phyloP scores from a whole-genome alignment of 2,797 vertebrate genomes.

The Coreius guichenoti region DNA sequence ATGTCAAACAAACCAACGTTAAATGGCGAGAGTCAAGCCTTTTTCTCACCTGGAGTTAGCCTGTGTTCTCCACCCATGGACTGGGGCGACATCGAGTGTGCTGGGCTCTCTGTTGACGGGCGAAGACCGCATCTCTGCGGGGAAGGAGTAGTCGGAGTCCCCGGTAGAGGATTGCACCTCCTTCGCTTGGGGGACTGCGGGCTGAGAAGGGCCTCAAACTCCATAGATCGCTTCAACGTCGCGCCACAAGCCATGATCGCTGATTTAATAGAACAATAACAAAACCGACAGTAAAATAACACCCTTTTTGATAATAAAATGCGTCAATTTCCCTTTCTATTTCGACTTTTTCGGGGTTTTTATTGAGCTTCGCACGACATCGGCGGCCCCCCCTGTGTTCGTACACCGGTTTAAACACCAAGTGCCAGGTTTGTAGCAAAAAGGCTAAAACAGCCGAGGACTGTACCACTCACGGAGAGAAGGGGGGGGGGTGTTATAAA shows the following conservation, averaged over 20 bases:
- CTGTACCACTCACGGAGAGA: slow-evolving; percentile 65
- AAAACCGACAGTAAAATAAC: neutral
- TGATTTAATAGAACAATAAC: slow-evolving; percentile 34
- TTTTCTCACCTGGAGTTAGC: slow-evolving; percentile 83
- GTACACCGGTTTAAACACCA: slow-evolving; percentile 72
- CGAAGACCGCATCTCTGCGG: slow-evolving; percentile 86
- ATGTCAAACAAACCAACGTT: slow-evolving; percentile 71
- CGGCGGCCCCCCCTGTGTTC: slow-evolving; percentile 65
- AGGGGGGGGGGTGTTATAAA: slow-evolving; percentile 49
- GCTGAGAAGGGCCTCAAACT: slow-evolving; percentile 91
- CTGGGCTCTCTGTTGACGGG: slow-evolving; percentile 77
- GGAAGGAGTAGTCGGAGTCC: slow-evolving; percentile 81
- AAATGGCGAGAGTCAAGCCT: slow-evolving; percentile 40
- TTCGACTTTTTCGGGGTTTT: slow-evolving; percentile 27
- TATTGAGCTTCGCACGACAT: slow-evolving; percentile 35
- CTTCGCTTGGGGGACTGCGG: slow-evolving; percentile 90
- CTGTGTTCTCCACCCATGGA: slow-evolving; percentile 79
- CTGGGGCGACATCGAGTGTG: slow-evolving; percentile 77
- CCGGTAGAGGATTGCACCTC: slow-evolving; percentile 87
- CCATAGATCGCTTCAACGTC: slow-evolving; percentile 92
- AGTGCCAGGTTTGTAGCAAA: slow-evolving; percentile 69
- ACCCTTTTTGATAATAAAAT: slow-evolving; percentile 22
- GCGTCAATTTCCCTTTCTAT: neutral
- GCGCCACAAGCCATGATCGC: slow-evolving; percentile 89
- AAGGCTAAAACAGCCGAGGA: slow-evolving; percentile 73